phyloP scores from a whole-genome alignment of 2,888 invertebrate species.

The Liopterus haemorrhoidalis region DNA sequence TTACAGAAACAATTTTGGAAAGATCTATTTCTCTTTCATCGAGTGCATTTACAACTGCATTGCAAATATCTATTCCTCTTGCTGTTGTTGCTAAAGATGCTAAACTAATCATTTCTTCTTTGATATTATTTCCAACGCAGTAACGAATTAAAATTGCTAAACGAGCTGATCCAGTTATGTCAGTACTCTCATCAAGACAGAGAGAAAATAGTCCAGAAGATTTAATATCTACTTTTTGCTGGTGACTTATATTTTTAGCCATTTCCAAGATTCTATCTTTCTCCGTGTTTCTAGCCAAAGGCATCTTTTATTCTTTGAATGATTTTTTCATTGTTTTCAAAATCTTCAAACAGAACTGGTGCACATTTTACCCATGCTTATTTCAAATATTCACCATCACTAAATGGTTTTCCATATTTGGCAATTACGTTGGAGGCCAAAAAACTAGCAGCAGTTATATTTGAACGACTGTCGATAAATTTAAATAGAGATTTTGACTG shows the following conservation, averaged over 20 bases:
- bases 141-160: slow-evolving; percentile 30
- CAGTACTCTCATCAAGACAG: slow-evolving; percentile 30
- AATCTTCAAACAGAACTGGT: slow-evolving; percentile 20
- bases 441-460: slow-evolving; percentile 29
- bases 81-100: slow-evolving; percentile 26
- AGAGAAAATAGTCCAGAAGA: slow-evolving; percentile 27
- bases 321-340: slow-evolving; percentile 25
- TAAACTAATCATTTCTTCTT: slow-evolving; percentile 26
- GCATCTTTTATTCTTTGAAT: slow-evolving; percentile 27
- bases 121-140: slow-evolving; percentile 21
- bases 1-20: slow-evolving; percentile 24
- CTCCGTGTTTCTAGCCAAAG: slow-evolving; percentile 29
- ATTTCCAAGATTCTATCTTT: slow-evolving; percentile 30
- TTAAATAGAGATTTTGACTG: slow-evolving; percentile 30
- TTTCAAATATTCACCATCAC: slow-evolving; percentile 24
- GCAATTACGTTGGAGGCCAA: slow-evolving; percentile 26
- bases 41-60: slow-evolving; percentile 25
- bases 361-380: slow-evolving; percentile 17
- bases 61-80: slow-evolving; percentile 22
- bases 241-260: slow-evolving; percentile 25
- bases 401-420: slow-evolving; percentile 28
- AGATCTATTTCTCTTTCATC: slow-evolving; percentile 26
- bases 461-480: slow-evolving; percentile 28
- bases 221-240: slow-evolving; percentile 26
- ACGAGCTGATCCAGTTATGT: slow-evolving; percentile 25